Evolutionary conservation across 2,888 invertebrate species (phyloP), one percentile per base, ranked within the genome.

Genomic region (Stenurella melanura): DNA sequence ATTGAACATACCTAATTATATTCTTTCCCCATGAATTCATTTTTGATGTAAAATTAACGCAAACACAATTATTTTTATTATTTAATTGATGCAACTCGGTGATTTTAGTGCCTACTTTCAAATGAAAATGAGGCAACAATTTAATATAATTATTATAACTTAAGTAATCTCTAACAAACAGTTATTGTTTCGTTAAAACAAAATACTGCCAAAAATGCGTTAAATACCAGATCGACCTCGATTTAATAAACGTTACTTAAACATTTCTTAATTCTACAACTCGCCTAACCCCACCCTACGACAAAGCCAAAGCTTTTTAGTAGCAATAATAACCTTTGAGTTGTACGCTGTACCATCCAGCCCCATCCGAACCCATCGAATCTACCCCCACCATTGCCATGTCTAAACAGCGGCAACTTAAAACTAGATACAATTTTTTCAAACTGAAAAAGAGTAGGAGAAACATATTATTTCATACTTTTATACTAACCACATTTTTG

Each of bases 401-500:
- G 26, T 34, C 17, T 21, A 60, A 66, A 42, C 63, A 61, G 30
- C 60, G 50, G 21, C 68, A 38, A 63, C 63, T 61, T 68, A 61
- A 56, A 70, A 69, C 56, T 74, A 61, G 63, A 74, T 57, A 61
- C 34, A 64, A 61, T 77, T 77, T 77, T 76, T 74, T 58, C 54
- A 34, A 73, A 60, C 12, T 26, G 58, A 17, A 54, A 26, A 64
- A 12, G 74, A 75, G 76, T 79, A 21, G 63, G 69, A 72, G 77
- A 76, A 54, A 74, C 76, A 66, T 73, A 76, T 75, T 70, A 76
- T 75, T 70, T 68, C 77, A 56, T 30, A 76, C 70, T 71, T 77
- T 81, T 64, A 77, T 74, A 74, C 73, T 72, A 74, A 75, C 76
- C 18, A 76, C 81, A 75, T 82, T 83, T 82, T 79, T 78, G 78